Evolutionary conservation across 2,888 invertebrate species (phyloP), one percentile per base, ranked within the genome.

Genomic region (Isoperla grammatica): DNA sequence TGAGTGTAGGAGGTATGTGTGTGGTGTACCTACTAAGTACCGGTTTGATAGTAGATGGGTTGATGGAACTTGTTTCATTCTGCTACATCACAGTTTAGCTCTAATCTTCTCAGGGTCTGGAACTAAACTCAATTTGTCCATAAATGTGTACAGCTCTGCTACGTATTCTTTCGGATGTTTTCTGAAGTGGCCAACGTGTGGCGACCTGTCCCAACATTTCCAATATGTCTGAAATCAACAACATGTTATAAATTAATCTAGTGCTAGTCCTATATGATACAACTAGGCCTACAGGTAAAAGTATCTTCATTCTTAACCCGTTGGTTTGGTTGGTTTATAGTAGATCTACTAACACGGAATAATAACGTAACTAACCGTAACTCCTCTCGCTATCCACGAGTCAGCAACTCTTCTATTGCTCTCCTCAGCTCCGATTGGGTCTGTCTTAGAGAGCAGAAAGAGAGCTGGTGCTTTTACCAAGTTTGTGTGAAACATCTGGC

Each of bases 401-500:
- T 90, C 85, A 57, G 82, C 81, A 1, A 87, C 87, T 63, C 81
- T 78, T 61, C 82, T 78, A 73, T 92, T 93, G 66, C 87, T 87
- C 1, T 74, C 70, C 62, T 86, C 83, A 0, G 87, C 83, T 1
- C 93, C 93, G 15, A 95, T 86, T 0, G 86, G 86, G 74, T 91
- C 91, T n/a, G 81, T 80, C 66, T 85, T 68, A 2, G 78, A 78
- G 15, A 64, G 78, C 56, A 90, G 78, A 73, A 91, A 83, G 63
- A 91, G 75, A 1, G 88, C 85, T 1, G 95, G 95, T 40, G 86
- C 82, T 65, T 78, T 81, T 56, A 91, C 81, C 57, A 86, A 73
- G 68, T 86, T 89, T 6, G 85, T 83, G 72, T 93, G 89, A 76
- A 91, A 94, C 76, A 87, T 80, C 71, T 88, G 86, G 69, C 91